Base-by-base conservation (phyloP, 2,888 invertebrate species). In the Ophioninae sp. region DNA sequence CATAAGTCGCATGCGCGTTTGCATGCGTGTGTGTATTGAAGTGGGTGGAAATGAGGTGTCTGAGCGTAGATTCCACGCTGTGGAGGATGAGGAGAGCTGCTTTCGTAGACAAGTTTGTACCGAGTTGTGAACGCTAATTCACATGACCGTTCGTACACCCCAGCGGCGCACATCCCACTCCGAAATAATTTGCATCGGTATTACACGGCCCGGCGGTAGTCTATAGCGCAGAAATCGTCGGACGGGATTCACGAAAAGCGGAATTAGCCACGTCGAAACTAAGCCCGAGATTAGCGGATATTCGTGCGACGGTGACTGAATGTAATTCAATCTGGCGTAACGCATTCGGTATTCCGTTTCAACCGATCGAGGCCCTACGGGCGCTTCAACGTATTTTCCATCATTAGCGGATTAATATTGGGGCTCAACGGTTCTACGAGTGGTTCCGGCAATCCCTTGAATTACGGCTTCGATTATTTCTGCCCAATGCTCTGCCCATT, bases 181-280 rank as follows among this genome's bases (percentile, higher is more conserved):
- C 77, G 72, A 81, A 85, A 85, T 85, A 81, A 85, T 78, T 83
- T 80, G 65, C 81, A 81, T 84, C 78, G 39, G 74, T 41, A 81
- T 78, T 83, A 83, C 65, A 70, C 81, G 21, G 0, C 56, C 44
- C 23, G 50, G 20, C 17, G 21, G 17, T 17, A 50, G 8, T 1
- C 20, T 7, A 23, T n/a, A 6, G n/a, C 59, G 70, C 57, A 17
- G 17, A 13, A 13, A 50, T 57, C 23, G 20, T 61, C 21, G 56
- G 59, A 68, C 61, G 39, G 20, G 50, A 62, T 62, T 61, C 23
- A 30, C 72, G 72, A 73, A 83, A 73, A 77, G 44, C 74, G 56
- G 67, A 76, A 72, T 76, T 79, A 50, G 61, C 64, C 20, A 37
- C 61, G 21, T 59, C 69, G 23, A 21, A 21, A 13, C 75, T 79